Evolutionary conservation across 2,113 vertebrate genomes (phyloP).

Genomic region (Ptilonorhynchus violaceus): DNA sequence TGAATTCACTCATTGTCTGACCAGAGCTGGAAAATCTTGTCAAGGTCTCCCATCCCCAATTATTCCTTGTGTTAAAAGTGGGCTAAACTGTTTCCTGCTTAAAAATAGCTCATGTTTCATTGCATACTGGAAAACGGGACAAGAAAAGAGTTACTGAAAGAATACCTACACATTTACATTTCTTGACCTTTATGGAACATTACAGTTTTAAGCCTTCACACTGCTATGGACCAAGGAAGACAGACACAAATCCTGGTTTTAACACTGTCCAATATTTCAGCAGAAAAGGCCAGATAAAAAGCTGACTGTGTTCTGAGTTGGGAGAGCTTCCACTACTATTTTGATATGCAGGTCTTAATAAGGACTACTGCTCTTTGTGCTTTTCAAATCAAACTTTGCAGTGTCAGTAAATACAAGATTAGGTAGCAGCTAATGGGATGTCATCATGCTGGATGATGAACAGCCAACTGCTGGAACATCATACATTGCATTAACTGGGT

Average conservation of each 20-base stretch:
- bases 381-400: not conserved
- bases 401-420: not conserved
- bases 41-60: not conserved
- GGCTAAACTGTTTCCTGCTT: not conserved
- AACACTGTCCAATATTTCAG: not conserved
- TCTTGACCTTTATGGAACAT: not conserved
- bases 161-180: not conserved
- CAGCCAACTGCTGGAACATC: not conserved
- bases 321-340: not conserved
- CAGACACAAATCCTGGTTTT: not conserved
- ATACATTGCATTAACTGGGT: not conserved
- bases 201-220: not conserved
- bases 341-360: not conserved
- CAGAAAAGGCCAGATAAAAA: not conserved
- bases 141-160: not conserved
- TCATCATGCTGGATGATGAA: not conserved
- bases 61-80: not conserved
- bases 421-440: not conserved
- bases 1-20: not conserved
- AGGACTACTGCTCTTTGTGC: not conserved
- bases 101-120: not conserved
- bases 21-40: not conserved
- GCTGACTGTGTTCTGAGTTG: not conserved
- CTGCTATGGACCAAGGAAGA: not conserved
- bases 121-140: not conserved